Evolutionary conservation across 2,113 vertebrate species (phyloP).

Genomic region (Suncus etruscus): DNA sequence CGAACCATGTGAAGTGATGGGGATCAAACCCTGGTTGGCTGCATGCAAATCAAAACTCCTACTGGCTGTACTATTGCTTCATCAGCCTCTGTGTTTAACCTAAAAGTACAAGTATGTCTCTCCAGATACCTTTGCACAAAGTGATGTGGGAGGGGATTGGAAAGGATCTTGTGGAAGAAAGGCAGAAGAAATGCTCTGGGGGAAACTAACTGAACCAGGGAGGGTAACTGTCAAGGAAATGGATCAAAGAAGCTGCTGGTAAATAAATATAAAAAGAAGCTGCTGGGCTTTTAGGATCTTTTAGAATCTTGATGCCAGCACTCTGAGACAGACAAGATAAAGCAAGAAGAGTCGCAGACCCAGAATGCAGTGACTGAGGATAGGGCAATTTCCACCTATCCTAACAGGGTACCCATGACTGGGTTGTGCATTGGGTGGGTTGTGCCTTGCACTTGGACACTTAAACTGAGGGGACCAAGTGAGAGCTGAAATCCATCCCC

Average conservation of each 20-base stretch:
- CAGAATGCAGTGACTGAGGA: background rate
- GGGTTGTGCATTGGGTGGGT: background rate
- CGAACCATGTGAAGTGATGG: no score
- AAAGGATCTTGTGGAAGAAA: background rate
- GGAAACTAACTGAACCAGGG: background rate
- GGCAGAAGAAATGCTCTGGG: background rate
- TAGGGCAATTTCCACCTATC: background rate
- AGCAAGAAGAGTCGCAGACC: background rate
- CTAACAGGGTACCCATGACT: background rate
- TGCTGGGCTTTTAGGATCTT: background rate
- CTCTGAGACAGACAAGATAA: slow-evolving; percentile 12
- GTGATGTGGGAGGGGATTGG: background rate
- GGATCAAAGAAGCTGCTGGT: background rate
- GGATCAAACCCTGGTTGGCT: no score
- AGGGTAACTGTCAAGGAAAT: background rate
- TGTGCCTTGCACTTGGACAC: background rate
- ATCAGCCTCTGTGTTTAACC: no score
- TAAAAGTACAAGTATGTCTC: background rate
- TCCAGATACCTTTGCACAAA: slow-evolving; percentile 25
- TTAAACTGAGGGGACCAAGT: background rate
- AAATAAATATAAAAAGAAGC: no score
- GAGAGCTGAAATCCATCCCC: slow-evolving; percentile 2
- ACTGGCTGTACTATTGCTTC: no score
- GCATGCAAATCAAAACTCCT: no score
- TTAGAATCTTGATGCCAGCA: slow-evolving; percentile 30